Conservation (phyloP, 2,797 vertebrate species). For the Anguilla obscura region DNA sequence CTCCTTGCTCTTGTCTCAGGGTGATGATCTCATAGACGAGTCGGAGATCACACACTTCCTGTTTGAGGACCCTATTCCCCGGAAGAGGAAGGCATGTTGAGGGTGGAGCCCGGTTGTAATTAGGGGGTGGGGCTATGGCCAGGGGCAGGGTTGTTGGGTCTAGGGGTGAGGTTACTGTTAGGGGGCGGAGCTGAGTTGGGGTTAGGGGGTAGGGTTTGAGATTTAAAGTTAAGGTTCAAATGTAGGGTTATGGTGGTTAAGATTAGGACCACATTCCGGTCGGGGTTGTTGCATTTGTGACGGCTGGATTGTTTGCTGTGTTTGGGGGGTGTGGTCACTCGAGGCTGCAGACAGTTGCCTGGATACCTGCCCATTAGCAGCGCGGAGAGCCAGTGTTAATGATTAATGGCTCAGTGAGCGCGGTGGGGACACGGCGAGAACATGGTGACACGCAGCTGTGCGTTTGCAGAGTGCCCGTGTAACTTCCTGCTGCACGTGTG, state of each 20-base stretch:
- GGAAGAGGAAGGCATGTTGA: constrained; percentile 84
- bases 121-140: neutral
- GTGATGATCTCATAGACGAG: constrained; percentile 78
- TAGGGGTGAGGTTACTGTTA: neutral
- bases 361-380: neutral
- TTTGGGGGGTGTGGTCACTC: neutral
- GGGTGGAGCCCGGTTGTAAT: neutral
- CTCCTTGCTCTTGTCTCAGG: constrained; percentile 73
- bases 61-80: constrained; percentile 84
- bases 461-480: neutral
- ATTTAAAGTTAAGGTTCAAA: neutral
- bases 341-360: neutral
- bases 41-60: constrained; percentile 82
- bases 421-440: neutral
- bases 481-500: neutral
- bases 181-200: neutral
- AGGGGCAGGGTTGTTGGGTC: no score
- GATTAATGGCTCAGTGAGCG: no score
- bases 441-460: constrained; percentile 13
- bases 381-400: neutral
- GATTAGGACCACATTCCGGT: neutral
- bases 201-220: neutral
- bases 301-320: neutral
- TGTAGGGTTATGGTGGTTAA: neutral
- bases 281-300: neutral